Base-by-base conservation (phyloP, 2,888 invertebrate species). In the Sinodicranocentrus sp. region DNA sequence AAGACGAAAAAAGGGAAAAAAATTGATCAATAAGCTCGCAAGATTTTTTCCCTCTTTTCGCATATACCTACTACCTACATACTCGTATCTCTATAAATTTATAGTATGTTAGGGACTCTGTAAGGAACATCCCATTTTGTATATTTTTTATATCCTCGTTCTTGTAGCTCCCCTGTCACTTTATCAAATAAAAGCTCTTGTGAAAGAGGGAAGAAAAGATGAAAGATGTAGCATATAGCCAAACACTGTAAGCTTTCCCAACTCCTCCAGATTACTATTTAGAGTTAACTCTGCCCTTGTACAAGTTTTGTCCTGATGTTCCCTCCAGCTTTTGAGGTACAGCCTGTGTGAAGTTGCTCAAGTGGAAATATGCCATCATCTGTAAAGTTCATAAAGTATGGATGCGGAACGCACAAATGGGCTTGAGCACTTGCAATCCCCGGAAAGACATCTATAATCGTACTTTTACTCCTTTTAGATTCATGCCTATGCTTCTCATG, bases 351-450 rank as follows among this genome's bases (percentile, higher is more conserved):
- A n/a, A 52, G 39, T 70, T 52, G 70, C 52, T 52, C 70, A 70
- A 70, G 70, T 70, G 70, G 70, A 70, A 70, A 70, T 70, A 39
- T 52, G 70, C 70, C 52, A 70, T 70, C 70, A 52, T 52, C 70
- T 70, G 70, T 52, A 52, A 70, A 70, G 70, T 70, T 70, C 48
- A 52, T 70, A 70, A 70, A 70, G 52, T 28, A 52, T 17, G 48
- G 19, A 70, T 43, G 70, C 70, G 70, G 52, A 52, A 52, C 70
- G 70, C n/a, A 70, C 8, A 67, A 70, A 52, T 70, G 70, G 67
- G 43, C 17, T 28, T 28, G 61, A 61, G 28, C 59, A 59, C 59
- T 59, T 59, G 26, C 59, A 59, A 26, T 26, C 59, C 26, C 59
- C 26, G n/a, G n/a, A n/a, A n/a, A n/a, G n/a, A n/a, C n/a, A n/a